Base-by-base conservation (phyloP, 30 jellyfish, hydroid and myxozoan genomes). In the Phacellophora camtschatica region DNA sequence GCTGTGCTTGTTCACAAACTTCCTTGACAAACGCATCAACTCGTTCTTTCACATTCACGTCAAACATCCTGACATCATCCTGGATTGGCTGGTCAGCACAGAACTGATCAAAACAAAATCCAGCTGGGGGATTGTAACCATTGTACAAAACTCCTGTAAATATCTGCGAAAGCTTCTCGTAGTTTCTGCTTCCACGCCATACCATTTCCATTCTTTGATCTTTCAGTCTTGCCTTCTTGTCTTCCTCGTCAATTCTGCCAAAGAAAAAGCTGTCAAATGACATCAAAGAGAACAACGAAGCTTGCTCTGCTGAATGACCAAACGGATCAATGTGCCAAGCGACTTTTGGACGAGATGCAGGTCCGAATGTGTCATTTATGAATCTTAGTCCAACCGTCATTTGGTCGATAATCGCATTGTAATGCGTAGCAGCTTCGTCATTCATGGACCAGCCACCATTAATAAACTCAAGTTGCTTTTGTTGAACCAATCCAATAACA, bases 291-390 rank as follows among this genome's bases (percentile, higher is more conserved):
- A 93, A 93, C 55, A 93, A 82, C 0, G 99, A 93, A 1, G 99
- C 99, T 53, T 93, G 99, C 51, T 93, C 99, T 16, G 99, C 99
- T 11, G 99, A 93, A 58, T 93, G 99, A 16, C 99, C 99, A 82
- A 93, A 93, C 31, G 99, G 99, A 53, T 93, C 99, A 16, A 93
- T 93, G 71, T 93, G 99, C 99, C 99, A 93, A 2, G 99, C 99
- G 25, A 87, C 88, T 53, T 69, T 46, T 22, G 99, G 99, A 16
- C 99, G 68, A 1, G 97, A 96, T n/a, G 87, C 96, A 18, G 84
- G 66, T 22, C 99, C 99, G 82, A 93, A 93, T 0, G 95, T 86
- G 13, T 93, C 96, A 50, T 93, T 92, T 20, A 93, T 93, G 61
- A 93, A 93, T 58, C 95, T 78, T 25, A 93, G 66, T 5, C 99